Percentiles rank a stretch among this genome's conserved stretches.
Evolutionary conservation across 2,113 vertebrate genomes (phyloP).

Genomic region (Atrichornis clamosus): DNA sequence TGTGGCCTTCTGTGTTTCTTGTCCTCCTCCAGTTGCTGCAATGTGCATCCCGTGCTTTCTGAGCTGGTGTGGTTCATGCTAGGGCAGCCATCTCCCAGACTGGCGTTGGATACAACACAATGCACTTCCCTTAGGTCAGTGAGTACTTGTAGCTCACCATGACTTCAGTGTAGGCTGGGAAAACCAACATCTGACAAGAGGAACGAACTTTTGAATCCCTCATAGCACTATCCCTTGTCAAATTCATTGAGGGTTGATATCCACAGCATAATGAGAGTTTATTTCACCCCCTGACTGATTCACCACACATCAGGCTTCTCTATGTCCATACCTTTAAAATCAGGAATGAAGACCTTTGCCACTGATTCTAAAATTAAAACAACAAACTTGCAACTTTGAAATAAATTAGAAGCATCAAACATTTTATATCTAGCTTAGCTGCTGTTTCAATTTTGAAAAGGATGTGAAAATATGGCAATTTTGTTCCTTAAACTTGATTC

Average conservation of each 20-base stretch:
- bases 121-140: background rate
- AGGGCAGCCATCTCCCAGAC: background rate
- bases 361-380: background rate
- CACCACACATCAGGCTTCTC: background rate
- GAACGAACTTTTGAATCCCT: background rate
- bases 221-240: background rate
- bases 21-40: background rate
- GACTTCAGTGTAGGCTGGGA: background rate
- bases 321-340: background rate
- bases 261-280: background rate
- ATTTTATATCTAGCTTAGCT: background rate
- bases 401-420: background rate
- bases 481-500: slow-evolving; percentile 11
- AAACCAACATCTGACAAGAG: background rate
- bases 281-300: background rate
- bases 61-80: background rate
- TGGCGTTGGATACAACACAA: background rate
- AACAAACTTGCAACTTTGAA: background rate
- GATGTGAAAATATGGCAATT: background rate
- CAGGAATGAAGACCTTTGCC: background rate
- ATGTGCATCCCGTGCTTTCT: accelerated
- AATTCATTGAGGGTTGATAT: background rate
- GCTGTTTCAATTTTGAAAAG: background rate
- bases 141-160: background rate
- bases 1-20: background rate